Base-by-base conservation (phyloP, 2,113 vertebrate genomes). In the Gnathonemus echidnorhynchus region DNA sequence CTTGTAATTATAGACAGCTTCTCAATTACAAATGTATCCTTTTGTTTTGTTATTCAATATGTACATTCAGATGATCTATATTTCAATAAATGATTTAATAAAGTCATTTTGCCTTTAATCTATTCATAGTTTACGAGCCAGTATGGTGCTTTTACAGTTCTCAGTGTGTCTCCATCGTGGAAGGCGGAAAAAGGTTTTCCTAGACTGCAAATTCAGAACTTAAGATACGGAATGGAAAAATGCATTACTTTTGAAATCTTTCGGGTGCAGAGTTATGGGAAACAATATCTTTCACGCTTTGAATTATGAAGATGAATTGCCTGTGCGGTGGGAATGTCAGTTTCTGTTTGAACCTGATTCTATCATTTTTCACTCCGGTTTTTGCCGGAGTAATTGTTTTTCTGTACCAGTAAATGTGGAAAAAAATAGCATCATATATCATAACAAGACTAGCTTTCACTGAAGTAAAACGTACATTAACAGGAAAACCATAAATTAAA, bases 11-110 rank as follows among this genome's bases (percentile, higher is more conserved):
- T 93, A 95, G 91, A 88, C 94, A 95, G 92, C 94, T 93, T 92
- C 91, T 91, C 93, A 94, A 91, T 95, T 95, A 92, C 91, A 93
- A 91, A 94, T 93, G 91, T 95, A 92, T 95, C 92, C 92, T 90
- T 89, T 90, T 92, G 92, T 94, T 92, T 92, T 93, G 93, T 93
- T 93, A 95, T 95, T 93, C 93, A 92, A 93, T 92, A 92, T 96
- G 95, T 96, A 94, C 93, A 96, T 96, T 96, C 94, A 96, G 95
- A 96, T 94, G 95, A 95, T 96, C 95, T 96, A 95, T 96, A 96
- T 96, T 96, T 95, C 95, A 96, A 96, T 96, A 96, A 96, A 96
- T 95, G 95, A 93, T 96, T 95, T 95, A 92, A 95, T 94, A 94
- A 95, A 92, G 93, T 93, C 86, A 88, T 88, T 91, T 88, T 21